Evolutionary conservation across 2,888 invertebrate species (phyloP).

Genomic region (Notodonta dromedarius): DNA sequence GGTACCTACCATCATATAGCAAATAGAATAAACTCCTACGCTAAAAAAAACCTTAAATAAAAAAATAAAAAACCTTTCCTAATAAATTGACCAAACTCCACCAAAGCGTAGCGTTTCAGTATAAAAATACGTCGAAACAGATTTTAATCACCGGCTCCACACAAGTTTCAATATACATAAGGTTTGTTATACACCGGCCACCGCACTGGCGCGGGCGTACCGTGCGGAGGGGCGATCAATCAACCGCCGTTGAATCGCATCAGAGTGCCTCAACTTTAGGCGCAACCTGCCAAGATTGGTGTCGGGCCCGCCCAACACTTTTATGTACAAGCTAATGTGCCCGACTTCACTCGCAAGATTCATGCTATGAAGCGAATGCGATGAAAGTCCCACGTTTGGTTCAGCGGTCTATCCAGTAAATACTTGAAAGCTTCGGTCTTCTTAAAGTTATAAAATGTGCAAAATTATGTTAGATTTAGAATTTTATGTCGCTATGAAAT

Average conservation of each 20-base stretch:
- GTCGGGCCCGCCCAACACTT: slow-evolving; percentile 19
- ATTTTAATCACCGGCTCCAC: slow-evolving; percentile 13
- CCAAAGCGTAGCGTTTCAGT: neutral
- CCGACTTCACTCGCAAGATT: neutral
- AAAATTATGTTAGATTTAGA: too few relatives aligned
- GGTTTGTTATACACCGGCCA: slow-evolving; percentile 5
- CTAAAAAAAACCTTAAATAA: neutral
- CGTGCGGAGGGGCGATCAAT: slow-evolving; percentile 34
- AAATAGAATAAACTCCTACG: too few relatives aligned
- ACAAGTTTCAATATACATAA: slow-evolving; percentile 11
- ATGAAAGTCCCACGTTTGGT: too few relatives aligned
- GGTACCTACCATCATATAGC: too few relatives aligned
- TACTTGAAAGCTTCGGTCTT: too few relatives aligned
- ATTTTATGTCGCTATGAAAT: too few relatives aligned
- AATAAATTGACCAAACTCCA: neutral
- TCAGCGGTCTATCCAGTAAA: too few relatives aligned
- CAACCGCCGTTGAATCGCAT: slow-evolving; percentile 28
- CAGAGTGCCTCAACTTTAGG: slow-evolving; percentile 26
- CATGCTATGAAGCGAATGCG: too few relatives aligned
- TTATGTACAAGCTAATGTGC: slow-evolving; percentile 9
- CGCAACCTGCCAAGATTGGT: slow-evolving; percentile 16
- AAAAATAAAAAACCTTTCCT: neutral
- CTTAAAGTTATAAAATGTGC: too few relatives aligned
- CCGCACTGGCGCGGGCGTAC: slow-evolving; percentile 17
- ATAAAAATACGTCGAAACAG: slow-evolving; percentile 7